Conservation (phyloP, 2,888 invertebrate species). For the Hipparchia sbordonii region DNA sequence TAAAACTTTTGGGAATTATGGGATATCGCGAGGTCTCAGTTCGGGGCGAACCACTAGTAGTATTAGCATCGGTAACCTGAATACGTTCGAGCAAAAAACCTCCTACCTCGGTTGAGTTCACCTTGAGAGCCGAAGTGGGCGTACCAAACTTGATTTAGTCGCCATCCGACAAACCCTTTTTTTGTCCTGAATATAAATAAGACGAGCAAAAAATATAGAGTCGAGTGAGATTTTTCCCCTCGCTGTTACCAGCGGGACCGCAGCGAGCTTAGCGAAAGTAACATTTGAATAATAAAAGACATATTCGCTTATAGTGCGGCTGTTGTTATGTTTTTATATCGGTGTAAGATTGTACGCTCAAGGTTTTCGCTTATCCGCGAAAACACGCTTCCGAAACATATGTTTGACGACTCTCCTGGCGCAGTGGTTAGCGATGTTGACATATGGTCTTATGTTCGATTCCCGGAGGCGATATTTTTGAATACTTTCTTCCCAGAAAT, state of each 20-base stretch:
- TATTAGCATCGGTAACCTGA: slow-evolving; percentile 57
- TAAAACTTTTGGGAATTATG: too few species aligned
- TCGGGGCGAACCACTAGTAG: too few species aligned
- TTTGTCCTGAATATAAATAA: slow-evolving; percentile 81
- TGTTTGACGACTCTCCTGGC: too few species aligned
- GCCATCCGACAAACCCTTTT: slow-evolving; percentile 80
- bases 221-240: slow-evolving; percentile 62
- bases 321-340: slow-evolving; percentile 60
- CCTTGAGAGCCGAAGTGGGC: slow-evolving; percentile 74
- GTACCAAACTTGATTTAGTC: slow-evolving; percentile 77
- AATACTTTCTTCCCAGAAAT: too few species aligned
- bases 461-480: too few species aligned
- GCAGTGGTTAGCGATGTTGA: too few species aligned
- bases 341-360: slow-evolving; percentile 47
- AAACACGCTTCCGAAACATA: slow-evolving; percentile 50
- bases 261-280: slow-evolving; percentile 70
- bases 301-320: slow-evolving; percentile 65
- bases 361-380: slow-evolving; percentile 45
- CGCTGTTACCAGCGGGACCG: slow-evolving; percentile 60
- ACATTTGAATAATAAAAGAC: slow-evolving; percentile 74
- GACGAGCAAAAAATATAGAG: slow-evolving; percentile 69
- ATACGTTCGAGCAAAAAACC: slow-evolving; percentile 62
- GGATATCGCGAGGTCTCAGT: too few species aligned
- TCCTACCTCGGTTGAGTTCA: slow-evolving; percentile 69
- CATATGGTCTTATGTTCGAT: too few species aligned